These are phyloP conservation scores for Pyrgilauda ruficollis DNA, from an alignment of 2,113 vertebrate species.

Conservation along the genomic window DNA sequence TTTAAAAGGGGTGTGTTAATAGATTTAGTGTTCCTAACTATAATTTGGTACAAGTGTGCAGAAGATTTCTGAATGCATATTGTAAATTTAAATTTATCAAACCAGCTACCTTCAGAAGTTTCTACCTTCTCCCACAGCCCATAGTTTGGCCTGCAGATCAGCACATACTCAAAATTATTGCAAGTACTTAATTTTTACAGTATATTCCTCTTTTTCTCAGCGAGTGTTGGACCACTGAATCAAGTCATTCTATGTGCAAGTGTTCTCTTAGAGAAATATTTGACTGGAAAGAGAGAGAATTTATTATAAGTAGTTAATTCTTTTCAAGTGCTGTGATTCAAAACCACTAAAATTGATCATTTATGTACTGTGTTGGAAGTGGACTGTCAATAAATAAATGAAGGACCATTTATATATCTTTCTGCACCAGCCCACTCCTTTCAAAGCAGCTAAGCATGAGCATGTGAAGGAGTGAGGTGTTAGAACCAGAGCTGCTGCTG, in stretches of 20 bases:
- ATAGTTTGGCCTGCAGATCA: not conserved
- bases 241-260: not conserved
- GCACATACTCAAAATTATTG: not conserved
- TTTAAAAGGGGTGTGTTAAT: not conserved
- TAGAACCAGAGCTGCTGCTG: not conserved
- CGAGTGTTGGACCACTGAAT: not conserved
- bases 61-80: not conserved
- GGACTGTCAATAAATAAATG: not conserved
- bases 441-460: not conserved
- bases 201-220: not conserved
- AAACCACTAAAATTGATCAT: not conserved
- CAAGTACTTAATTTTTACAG: not conserved
- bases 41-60: not conserved
- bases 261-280: not conserved
- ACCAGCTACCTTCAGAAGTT: not conserved
- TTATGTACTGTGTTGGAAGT: not conserved
- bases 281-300: not conserved
- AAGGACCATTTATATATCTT: not conserved
- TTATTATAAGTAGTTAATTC: not conserved
- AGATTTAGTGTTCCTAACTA: not conserved
- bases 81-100: not conserved
- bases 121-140: not conserved
- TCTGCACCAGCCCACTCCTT: not conserved
- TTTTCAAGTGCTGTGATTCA: not conserved
- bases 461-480: not conserved